Base-by-base conservation (phyloP, 2,797 vertebrate genomes). In the Agapornis canus region DNA sequence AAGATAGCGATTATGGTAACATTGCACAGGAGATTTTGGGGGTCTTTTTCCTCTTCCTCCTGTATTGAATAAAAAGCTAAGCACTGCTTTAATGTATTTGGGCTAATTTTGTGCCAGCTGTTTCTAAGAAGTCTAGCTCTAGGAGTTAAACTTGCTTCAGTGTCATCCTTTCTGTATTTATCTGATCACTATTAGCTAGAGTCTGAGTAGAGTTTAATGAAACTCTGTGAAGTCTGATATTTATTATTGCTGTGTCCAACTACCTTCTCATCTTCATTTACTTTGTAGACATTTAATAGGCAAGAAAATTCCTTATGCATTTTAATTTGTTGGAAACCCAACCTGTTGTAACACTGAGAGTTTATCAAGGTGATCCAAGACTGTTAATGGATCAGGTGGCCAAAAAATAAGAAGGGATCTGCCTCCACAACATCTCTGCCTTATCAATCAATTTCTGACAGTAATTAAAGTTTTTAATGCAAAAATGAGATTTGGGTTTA, bases 181-280 rank as follows among this genome's bases (percentile, higher is more conserved):
- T 13, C 35, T 83, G 13, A 47, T 56, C 10, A 17, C 39, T 56
- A 10, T 49, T 57, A 63, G 25, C 66, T 61, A 54, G 4, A 64
- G 21, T 27, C 61, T 60, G 22, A 92, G 29, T 18, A 54, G n/a
- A 43, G 32, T 47, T 76, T 57, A 70, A 69, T 72, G 39, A 54
- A 76, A 89, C 51, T 54, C 29, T 52, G 39, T 66, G 29, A 47
- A 76, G 20, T 42, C 39, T 15, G 10, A 6, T 79, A 27, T 89
- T 88, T 94, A 39, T 73, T 71, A 59, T 23, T 92, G 47, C 60
- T 56, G 8, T 37, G 14, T 63, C 39, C 51, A 82, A 22, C 48
- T 80, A n/a, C 26, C 26, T 96, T 93, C 54, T 75, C 19, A 27
- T 69, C 45, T 78, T 81, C 26, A 49, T 65, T 92, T 82, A 69